Percentiles rank a stretch among this genome's conserved stretches.
These are phyloP conservation scores for Myocastor coypus DNA, from an alignment of 2,113 vertebrate genomes.

Conservation along the genomic window DNA sequence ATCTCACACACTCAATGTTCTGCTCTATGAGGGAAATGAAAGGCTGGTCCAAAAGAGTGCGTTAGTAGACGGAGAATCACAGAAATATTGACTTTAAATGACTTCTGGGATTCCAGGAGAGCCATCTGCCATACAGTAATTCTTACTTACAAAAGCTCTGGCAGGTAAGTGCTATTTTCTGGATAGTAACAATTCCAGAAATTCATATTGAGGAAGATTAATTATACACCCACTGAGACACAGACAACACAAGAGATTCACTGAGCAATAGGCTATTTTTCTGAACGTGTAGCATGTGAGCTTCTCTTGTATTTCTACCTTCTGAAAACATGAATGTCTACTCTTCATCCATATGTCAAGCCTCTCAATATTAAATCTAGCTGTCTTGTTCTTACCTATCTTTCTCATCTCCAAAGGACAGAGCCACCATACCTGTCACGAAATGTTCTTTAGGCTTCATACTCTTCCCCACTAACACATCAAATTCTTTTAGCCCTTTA, in stretches of 20 bases:
- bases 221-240: no score
- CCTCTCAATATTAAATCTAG: not conserved
- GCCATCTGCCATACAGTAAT: not conserved
- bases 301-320: not conserved
- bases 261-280: not conserved
- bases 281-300: not conserved
- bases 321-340: not conserved
- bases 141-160: not conserved
- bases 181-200: not conserved
- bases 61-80: not conserved
- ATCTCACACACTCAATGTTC: not conserved
- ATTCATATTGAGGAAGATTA: not conserved
- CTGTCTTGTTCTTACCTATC: not conserved
- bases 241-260: not conserved
- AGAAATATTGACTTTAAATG: not conserved
- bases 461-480: not conserved
- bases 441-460: not conserved
- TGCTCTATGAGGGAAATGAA: not conserved
- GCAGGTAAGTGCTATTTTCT: not conserved
- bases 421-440: not conserved
- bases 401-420: not conserved
- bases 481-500: slow-evolving; percentile 5
- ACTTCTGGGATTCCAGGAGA: not conserved
- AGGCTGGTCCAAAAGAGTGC: not conserved
- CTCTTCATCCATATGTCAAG: not conserved